Evolutionary conservation across 2,797 vertebrate species (phyloP).

Genomic region (Sebastes matsubarae): DNA sequence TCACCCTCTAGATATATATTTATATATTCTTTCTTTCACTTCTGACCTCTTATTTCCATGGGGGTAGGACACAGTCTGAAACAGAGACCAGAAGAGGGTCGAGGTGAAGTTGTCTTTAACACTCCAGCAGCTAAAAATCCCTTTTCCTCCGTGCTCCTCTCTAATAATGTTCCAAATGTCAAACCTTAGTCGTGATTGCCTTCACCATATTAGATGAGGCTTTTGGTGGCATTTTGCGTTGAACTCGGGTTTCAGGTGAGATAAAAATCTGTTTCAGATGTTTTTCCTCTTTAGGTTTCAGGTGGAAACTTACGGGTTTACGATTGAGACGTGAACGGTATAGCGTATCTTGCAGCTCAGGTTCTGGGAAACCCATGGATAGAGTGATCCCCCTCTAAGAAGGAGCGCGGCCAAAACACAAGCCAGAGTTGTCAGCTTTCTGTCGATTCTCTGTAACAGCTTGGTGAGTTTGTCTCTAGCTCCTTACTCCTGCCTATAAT

Average conservation of each 20-base stretch:
- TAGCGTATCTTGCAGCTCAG: not conserved
- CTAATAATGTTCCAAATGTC: conserved; percentile 68
- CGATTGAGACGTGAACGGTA: not conserved
- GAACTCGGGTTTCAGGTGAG: conserved; percentile 36
- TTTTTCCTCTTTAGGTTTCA: conserved; percentile 4
- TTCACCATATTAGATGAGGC: conserved; percentile 46
- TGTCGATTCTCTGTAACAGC: not conserved
- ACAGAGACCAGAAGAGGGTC: conserved; percentile 19
- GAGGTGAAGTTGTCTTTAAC: conserved; percentile 35
- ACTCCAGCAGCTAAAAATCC: conserved; percentile 25
- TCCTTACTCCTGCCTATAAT: conserved; percentile 41
- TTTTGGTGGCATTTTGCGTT: conserved; percentile 49
- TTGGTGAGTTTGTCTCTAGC: conserved; percentile 22
- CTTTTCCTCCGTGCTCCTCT: not conserved
- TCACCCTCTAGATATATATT: not conserved
- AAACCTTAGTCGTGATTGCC: conserved; percentile 37
- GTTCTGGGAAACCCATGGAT: not conserved
- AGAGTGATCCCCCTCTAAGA: not conserved
- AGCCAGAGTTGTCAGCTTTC: conserved; percentile 13
- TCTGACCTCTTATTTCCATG: conserved; percentile 28
- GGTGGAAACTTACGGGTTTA: conserved; percentile 7
- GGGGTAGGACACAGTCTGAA: conserved; percentile 15
- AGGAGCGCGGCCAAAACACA: not conserved
- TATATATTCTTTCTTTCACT: not conserved
- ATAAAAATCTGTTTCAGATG: conserved; percentile 27